phyloP scores from a whole-genome alignment of 2,888 invertebrate species.

The Idaea straminata region DNA sequence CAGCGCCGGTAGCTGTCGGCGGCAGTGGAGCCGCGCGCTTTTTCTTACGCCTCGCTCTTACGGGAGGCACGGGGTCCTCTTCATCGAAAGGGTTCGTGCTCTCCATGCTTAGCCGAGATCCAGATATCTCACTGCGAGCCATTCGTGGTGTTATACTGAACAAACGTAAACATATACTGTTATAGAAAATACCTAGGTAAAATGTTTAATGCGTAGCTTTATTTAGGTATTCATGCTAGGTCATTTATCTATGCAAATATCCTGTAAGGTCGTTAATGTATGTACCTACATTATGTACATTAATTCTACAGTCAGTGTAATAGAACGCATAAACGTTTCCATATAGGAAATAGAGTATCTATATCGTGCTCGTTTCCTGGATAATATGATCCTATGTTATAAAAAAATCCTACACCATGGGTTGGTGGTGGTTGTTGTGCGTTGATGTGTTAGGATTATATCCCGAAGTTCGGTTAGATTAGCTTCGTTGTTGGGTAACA shows the following conservation, averaged over 20 bases:
- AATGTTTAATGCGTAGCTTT: background rate
- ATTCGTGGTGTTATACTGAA: slow-evolving; percentile 64
- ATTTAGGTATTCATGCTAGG: background rate
- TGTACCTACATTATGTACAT: background rate
- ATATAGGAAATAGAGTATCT: background rate
- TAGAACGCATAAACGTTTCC: background rate
- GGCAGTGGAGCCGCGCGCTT: slow-evolving; percentile 83
- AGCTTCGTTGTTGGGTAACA: background rate
- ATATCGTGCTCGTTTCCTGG: background rate
- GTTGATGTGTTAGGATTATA: background rate
- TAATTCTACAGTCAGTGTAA: background rate
- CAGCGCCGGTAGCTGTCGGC: slow-evolving; percentile 35
- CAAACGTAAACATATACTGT: slow-evolving; percentile 8
- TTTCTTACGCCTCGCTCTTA: slow-evolving; percentile 79
- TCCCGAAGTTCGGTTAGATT: background rate
- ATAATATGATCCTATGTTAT: background rate
- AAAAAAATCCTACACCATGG: background rate
- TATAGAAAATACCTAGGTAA: background rate
- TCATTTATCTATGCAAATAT: background rate
- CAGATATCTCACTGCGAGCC: slow-evolving; percentile 73
- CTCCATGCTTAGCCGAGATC: slow-evolving; percentile 78
- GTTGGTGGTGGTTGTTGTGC: too few relatives aligned
- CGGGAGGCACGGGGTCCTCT: slow-evolving; percentile 67
- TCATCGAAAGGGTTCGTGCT: slow-evolving; percentile 83
- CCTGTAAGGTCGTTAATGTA: background rate